Evolutionary conservation across 2,888 invertebrate genomes (phyloP).

Genomic region (Eulithis prunata): DNA sequence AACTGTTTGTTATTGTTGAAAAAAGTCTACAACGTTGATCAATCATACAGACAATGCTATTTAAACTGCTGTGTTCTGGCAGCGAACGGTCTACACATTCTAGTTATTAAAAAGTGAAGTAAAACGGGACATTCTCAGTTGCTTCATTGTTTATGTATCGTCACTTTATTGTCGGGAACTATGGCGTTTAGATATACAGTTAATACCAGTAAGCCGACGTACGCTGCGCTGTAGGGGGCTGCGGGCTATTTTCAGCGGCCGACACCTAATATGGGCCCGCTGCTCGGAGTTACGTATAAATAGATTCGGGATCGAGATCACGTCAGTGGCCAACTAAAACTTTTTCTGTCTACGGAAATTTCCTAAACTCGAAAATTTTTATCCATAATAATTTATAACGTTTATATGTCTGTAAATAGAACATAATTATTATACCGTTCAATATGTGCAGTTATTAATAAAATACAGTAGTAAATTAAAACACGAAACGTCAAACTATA

Average conservation of each 20-base stretch:
- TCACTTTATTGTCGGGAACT: slow-evolving; percentile 32
- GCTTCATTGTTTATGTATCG: slow-evolving; percentile 43
- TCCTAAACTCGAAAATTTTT: slow-evolving; percentile 15
- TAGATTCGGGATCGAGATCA: slow-evolving; percentile 61
- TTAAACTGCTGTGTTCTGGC: slow-evolving; percentile 10
- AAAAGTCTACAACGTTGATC: slow-evolving; percentile 5
- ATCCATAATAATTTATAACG: not conserved
- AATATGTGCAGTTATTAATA: not conserved
- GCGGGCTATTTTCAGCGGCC: slow-evolving; percentile 72
- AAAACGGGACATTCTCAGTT: slow-evolving; percentile 26
- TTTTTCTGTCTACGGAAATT: slow-evolving; percentile 21
- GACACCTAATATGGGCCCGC: slow-evolving; percentile 81
- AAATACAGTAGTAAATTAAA: not conserved
- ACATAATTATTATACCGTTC: not conserved
- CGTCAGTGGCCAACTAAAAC: slow-evolving; percentile 48
- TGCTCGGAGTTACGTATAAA: slow-evolving; percentile 76
- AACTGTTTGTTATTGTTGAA: slow-evolving; percentile 13
- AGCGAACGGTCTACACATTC: slow-evolving; percentile 13
- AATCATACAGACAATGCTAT: slow-evolving; percentile 14
- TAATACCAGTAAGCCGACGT: slow-evolving; percentile 23
- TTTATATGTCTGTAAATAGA: not conserved
- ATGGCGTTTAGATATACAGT: not conserved
- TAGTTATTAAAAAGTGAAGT: slow-evolving; percentile 24
- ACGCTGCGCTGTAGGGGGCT: slow-evolving; percentile 59
- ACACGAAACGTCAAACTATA: not conserved